Evolutionary conservation across 2,113 vertebrate genomes (phyloP), one percentile per base, ranked within the genome.

Genomic region (Neotragus moschatus): DNA sequence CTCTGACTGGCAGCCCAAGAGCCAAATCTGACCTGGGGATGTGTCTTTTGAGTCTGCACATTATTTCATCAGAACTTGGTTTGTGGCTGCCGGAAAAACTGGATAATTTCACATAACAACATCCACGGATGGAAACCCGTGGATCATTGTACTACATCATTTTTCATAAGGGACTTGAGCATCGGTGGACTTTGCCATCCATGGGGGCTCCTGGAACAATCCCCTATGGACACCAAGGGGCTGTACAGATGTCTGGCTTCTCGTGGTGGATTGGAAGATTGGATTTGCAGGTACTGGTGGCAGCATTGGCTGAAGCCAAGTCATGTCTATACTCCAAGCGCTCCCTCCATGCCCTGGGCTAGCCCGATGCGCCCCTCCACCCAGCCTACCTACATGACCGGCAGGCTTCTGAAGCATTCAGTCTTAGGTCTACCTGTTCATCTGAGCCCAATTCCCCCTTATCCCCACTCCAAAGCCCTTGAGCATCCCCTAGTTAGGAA

Each of bases 21-120:
- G 16, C 21, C 61, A 47, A 84, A 60, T 55, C 58, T 87, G 47
- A 94, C 61, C 4, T 43, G 21, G 4, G 12, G 43, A 56, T 58
- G 11, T 70, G 43, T 81, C 81, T 96, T 87, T 53, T 66, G 77
- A 88, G 33, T 45, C 49, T 70, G 47, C 19, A 73, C 15, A 28
- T 15, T 19, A 21, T 92, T 81, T 70, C 39, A 21, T 21, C 63
- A 84, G 61, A 87, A 91, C 58, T 14, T 95, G 92, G 70, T 73
- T 75, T 84, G 82, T 56, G 77, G 82, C 55, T 89, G 84, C 21
- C 21, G 3, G 53, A 55, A 14, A 28, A 82, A 79, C 53, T 2
- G 21, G 90, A 66, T 8, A 17, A 90, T 60, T 87, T 91, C 66
- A 53, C 45, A 16, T 33, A 92, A 79, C 28, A 39, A 39, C 15